These are phyloP conservation scores for Parnassius smintheus DNA, from an alignment of 2,888 invertebrate genomes.

Conservation along the genomic window DNA sequence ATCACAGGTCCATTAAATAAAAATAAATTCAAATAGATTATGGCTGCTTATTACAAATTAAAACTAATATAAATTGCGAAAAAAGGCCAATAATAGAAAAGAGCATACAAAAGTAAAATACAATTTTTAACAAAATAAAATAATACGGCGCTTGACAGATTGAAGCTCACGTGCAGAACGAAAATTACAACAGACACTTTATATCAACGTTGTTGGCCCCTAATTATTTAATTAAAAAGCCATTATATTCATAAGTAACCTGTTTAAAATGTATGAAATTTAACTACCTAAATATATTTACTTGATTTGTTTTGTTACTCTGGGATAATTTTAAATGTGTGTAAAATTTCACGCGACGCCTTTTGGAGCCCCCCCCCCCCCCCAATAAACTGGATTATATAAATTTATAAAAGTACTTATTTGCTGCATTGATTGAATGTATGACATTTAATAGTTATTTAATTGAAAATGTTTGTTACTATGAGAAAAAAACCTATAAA, in stretches of 20 bases:
- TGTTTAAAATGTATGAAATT: slow-evolving; percentile 76
- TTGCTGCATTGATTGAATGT: no score
- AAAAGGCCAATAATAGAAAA: no score
- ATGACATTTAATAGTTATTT: no score
- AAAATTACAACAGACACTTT: slow-evolving; percentile 47
- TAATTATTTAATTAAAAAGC: slow-evolving; percentile 76
- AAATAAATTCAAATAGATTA: neutral
- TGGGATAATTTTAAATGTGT: slow-evolving; percentile 60
- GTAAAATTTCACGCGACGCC: slow-evolving; percentile 65
- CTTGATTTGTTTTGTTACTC: slow-evolving; percentile 53
- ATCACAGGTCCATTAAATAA: slow-evolving; percentile 21
- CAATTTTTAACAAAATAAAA: no score
- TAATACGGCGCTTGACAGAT: no score
- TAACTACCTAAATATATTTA: slow-evolving; percentile 73
- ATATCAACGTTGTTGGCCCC: slow-evolving; percentile 73
- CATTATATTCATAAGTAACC: slow-evolving; percentile 75
- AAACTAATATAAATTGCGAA: slow-evolving; percentile 7
- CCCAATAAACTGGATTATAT: no score
- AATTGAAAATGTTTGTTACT: no score
- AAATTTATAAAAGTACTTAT: no score
- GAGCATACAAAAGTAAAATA: no score
- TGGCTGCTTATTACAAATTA: neutral
- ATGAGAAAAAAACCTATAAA: no score
- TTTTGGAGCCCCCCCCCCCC: slow-evolving; percentile 46
- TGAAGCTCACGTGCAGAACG: neutral